Conservation (phyloP, 2,797 vertebrate species). For the Notamacropus eugenii region DNA sequence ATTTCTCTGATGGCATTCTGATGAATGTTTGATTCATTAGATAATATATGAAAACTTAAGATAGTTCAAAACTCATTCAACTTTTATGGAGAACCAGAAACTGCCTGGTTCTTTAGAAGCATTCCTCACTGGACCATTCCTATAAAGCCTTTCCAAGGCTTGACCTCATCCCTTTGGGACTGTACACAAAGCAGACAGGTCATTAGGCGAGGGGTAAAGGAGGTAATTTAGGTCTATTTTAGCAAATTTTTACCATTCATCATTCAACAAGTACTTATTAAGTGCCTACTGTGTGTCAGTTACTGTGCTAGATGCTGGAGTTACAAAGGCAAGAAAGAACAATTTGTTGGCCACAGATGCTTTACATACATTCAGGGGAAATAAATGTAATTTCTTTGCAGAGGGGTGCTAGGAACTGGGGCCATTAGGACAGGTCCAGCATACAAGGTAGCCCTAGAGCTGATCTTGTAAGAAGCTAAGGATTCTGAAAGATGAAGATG, state of each 20-base stretch:
- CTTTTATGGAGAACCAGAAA: neutral
- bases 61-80: neutral
- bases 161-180: neutral
- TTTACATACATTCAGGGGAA: neutral
- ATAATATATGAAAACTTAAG: neutral
- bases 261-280: neutral
- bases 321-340: neutral
- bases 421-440: neutral
- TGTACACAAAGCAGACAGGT: neutral
- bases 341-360: neutral
- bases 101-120: neutral
- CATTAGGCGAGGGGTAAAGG: neutral
- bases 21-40: neutral
- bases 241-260: neutral
- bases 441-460: neutral
- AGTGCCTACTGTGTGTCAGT: neutral
- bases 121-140: neutral
- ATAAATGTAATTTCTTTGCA: neutral
- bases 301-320: neutral
- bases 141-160: neutral
- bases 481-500: neutral
- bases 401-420: neutral
- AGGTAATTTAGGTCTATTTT: neutral
- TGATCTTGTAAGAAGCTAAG: neutral
- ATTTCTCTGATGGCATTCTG: too few relatives aligned